phyloP scores from a whole-genome alignment of 2,797 vertebrate species.

The Hyperoplus lanceolatus region DNA sequence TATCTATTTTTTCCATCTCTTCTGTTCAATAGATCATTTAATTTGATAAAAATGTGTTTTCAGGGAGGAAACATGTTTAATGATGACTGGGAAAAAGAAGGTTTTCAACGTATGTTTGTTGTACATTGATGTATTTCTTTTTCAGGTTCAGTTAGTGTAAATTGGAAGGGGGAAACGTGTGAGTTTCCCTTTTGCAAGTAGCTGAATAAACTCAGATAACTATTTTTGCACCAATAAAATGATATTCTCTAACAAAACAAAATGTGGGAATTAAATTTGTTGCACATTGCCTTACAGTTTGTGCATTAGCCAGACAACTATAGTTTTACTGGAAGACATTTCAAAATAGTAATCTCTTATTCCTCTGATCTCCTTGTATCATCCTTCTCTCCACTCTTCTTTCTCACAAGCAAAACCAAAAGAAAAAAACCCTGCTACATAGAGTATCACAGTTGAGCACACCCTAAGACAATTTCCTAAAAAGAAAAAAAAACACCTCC shows the following conservation, averaged over 20 bases:
- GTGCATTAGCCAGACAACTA: background rate
- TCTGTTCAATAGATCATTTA: background rate
- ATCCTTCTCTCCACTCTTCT: background rate
- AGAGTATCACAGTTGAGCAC: background rate
- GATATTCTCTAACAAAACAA: background rate
- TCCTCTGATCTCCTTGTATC: background rate
- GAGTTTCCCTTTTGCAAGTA: background rate
- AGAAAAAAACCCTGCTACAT: too few species aligned
- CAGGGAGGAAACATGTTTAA: too few species aligned
- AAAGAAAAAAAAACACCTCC: background rate
- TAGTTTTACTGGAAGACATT: slow-evolving; percentile 3
- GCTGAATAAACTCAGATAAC: background rate
- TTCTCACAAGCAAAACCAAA: background rate
- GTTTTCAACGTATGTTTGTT: background rate
- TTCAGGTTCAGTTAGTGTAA: background rate
- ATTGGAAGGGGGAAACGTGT: background rate
- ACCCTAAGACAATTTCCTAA: background rate
- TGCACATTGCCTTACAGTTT: background rate
- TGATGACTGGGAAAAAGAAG: too few species aligned
- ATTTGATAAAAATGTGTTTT: too few species aligned
- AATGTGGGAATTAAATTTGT: background rate
- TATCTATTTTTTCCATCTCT: background rate
- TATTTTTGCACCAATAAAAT: background rate
- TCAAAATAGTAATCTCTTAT: background rate
- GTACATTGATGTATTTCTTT: background rate